Evolutionary conservation across 2,113 vertebrate species (phyloP), one percentile per base, ranked within the genome.

Genomic region (Psittacara wagleri): DNA sequence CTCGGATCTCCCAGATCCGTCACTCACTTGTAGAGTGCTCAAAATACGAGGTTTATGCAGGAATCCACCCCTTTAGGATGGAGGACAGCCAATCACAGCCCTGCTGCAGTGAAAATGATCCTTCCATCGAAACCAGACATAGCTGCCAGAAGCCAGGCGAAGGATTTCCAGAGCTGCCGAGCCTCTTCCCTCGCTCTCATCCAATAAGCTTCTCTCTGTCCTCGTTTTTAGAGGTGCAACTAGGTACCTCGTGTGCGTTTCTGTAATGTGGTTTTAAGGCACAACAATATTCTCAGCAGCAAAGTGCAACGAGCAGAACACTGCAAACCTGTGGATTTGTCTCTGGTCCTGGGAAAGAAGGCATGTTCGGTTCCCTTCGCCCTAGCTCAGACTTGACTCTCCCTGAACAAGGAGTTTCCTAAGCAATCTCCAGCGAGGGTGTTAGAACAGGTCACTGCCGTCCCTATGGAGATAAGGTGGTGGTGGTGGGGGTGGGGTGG

Each of bases 91-190:
- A 94, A 83, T 94, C 78, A 37, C 64, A n/a, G 44, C 25, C 48
- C 66, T 90, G 86, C 84, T 94, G 95, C 94, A 94, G 82, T 88
- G 96, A 92, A 95, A 93, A 97, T 5, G 73, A 76, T 94, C 87
- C 87, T 95, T 86, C 82, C 72, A 5, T 10, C 57, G 85, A 94
- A 94, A 84, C 20, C 6, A 61, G 59, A 80, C 84, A 59, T 79
- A 17, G 41, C 76, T 66, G 39, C 66, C 70, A 94, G 74, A 33
- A 82, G 64, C 62, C 22, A 84, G 33, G 39, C 0, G 4, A 52
- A 74, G 81, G 88, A 61, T 78, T 95, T 72, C 82, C 68, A 94
- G 68, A 63, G 82, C 86, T 92, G 85, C 43, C 0, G 43, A 85
- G 48, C 74, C 61, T 83, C 79, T 52, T 91, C 85, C 74, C 35